Base-by-base conservation (phyloP, 2,797 vertebrate species). In the Australoheros facetus region DNA sequence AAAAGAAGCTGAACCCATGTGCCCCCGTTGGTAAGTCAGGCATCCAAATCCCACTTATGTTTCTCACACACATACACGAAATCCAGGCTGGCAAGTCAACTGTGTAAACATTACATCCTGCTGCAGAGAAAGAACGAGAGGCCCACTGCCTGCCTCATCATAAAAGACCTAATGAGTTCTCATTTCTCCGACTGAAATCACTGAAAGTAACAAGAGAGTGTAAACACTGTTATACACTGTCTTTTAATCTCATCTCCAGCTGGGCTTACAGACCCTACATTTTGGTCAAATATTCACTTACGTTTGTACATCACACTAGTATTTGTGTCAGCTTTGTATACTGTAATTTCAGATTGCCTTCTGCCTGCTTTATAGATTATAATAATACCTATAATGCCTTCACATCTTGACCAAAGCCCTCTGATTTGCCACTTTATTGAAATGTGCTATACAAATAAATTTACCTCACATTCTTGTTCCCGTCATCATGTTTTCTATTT, bases 31-130 rank as follows among this genome's bases (percentile, higher is more conserved):
- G 77, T 56, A 79, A 80, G 66, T 59, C 4, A 1, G n/a, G 56
- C 34, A 60, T 80, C 56, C 48, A 80, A 79, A 80, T 69, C 57
- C 62, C 64, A 39, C 56, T 76, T 56, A 51, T 78, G 26, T n/a
- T 59, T 26, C 5, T 56, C 73, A 57, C 53, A 64, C 62, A n/a
- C 30, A 28, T 9, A 64, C 14, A 13, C n/a, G 59, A 54, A 79
- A 78, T 60, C 28, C 56, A 72, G 81, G 57, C 76, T 71, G 57
- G 51, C 56, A 21, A 45, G 53, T 70, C 59, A 77, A 80, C 71
- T 75, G 53, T 60, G 81, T 55, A 90, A 85, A 91, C 81, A 87
- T 86, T 62, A 21, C 66, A 83, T 78, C 71, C 73, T 60, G 71
- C 76, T 82, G 82, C 71, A 81, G 82, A 78, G 71, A 73, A 19